Evolutionary conservation across 2,797 vertebrate species (phyloP).

Genomic region (Peromyscus attwateri): DNA sequence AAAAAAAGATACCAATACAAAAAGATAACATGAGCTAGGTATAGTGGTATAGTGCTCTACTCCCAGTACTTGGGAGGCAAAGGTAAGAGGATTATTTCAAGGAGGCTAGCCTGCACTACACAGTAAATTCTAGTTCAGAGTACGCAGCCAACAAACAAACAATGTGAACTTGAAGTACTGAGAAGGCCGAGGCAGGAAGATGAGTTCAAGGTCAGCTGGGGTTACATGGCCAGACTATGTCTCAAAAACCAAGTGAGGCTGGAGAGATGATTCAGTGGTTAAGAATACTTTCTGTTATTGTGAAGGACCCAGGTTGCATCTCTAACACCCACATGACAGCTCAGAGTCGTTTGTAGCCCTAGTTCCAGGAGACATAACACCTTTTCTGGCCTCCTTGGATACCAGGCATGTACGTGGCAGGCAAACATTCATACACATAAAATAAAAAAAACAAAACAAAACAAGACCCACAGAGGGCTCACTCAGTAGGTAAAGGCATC

Average conservation of each 20-base stretch:
- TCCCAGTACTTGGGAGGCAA: not conserved
- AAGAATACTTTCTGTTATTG: not conserved
- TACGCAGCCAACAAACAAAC: not conserved
- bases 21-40: not conserved
- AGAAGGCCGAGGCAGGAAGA: not conserved
- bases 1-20: not conserved
- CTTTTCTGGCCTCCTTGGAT: not conserved
- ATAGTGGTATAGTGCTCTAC: not conserved
- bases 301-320: not conserved
- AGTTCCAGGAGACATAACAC: too few relatives aligned
- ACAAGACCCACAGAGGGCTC: not conserved
- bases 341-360: too few relatives aligned
- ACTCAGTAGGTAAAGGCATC: not conserved
- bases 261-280: not conserved
- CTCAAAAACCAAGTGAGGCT: not conserved
- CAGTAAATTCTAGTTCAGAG: not conserved
- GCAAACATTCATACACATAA: not conserved
- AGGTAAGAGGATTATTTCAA: not conserved
- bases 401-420: not conserved
- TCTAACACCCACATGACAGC: not conserved
- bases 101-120: not conserved
- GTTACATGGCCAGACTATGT: not conserved
- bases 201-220: not conserved
- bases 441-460: not conserved
- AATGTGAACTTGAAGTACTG: not conserved